A percentile compares a stretch with the other conserved stretches of the same genome.
These are phyloP conservation scores for Epsilonema sp. DNA, from an alignment of 2,888 invertebrate genomes.

Conservation along the genomic window DNA sequence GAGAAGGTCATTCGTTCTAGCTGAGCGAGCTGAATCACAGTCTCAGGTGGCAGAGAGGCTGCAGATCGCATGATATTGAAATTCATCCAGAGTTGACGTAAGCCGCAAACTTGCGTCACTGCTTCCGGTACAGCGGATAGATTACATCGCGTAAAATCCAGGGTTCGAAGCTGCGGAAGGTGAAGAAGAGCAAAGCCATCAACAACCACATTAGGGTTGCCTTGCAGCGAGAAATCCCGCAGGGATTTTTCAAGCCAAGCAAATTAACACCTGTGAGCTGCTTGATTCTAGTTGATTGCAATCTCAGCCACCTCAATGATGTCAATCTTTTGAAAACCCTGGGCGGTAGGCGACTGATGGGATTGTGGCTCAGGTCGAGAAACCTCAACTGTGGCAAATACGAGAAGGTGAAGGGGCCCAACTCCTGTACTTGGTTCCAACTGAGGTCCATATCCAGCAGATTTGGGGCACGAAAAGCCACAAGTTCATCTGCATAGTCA, in stretches of 20 bases:
- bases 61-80: background rate
- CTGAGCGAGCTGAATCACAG: background rate
- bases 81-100: background rate
- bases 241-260: background rate
- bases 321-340: background rate
- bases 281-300: background rate
- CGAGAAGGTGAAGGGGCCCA: background rate
- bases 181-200: background rate
- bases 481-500: too few species aligned
- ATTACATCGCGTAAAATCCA: background rate
- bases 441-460: background rate
- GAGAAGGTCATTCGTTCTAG: background rate
- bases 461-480: too few species aligned
- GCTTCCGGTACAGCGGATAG: background rate
- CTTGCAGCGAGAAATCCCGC: background rate
- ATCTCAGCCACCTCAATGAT: background rate
- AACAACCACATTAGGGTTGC: background rate
- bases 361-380: background rate
- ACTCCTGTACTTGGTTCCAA: background rate
- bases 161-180: background rate
- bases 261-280: background rate
- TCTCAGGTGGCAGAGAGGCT: conserved; percentile 4
- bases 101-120: background rate
- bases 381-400: background rate
- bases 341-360: background rate